Percentiles rank a stretch among this genome's conserved stretches.
Evolutionary conservation across 2,888 invertebrate species (phyloP).

Genomic region (Conus canariensis): DNA sequence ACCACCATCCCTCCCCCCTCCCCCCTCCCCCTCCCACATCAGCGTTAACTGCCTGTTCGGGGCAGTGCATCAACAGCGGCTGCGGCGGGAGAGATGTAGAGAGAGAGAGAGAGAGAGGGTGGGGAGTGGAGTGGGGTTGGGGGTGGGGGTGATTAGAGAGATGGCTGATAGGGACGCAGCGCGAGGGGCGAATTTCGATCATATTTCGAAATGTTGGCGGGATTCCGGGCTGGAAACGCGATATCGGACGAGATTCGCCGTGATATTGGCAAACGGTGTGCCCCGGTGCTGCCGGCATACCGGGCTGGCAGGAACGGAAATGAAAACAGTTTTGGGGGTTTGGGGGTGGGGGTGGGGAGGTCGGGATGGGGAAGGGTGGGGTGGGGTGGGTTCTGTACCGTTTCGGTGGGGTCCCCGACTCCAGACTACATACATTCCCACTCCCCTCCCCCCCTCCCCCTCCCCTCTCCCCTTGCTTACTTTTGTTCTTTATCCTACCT

Average conservation of each 20-base stretch:
- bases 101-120: background rate
- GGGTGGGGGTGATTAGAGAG: background rate
- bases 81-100: background rate
- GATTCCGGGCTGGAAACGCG: conserved; percentile 47
- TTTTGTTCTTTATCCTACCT: no score
- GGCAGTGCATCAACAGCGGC: conserved; percentile 12
- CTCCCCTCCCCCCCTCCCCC: background rate
- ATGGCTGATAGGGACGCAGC: conserved; percentile 17
- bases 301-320: conserved; percentile 42
- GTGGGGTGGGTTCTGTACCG: background rate
- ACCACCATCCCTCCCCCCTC: background rate
- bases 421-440: background rate
- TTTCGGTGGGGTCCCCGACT: background rate
- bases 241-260: conserved; percentile 46
- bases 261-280: conserved; percentile 40
- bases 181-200: conserved; percentile 43
- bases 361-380: background rate
- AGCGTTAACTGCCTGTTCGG: background rate
- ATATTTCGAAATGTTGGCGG: conserved; percentile 45
- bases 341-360: background rate
- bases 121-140: background rate
- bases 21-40: background rate
- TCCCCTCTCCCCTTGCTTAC: background rate
- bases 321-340: conserved; percentile 31
- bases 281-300: conserved; percentile 40